phyloP scores from a whole-genome alignment of 2,113 vertebrate species.

The Canis aureus region DNA sequence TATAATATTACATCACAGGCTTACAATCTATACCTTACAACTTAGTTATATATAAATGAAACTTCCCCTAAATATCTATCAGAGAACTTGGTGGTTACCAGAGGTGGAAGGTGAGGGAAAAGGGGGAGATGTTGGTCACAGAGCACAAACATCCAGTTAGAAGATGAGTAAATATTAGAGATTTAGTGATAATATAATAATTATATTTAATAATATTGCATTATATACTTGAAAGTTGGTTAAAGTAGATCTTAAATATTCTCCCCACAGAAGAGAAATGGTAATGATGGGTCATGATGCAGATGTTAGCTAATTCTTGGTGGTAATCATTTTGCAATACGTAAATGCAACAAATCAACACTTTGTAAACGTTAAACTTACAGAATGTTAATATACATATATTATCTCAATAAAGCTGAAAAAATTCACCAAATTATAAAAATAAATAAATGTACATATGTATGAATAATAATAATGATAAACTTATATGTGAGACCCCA shows the following conservation, averaged over 20 bases:
- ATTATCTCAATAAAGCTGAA: not conserved
- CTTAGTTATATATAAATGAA: not conserved
- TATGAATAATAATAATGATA: not conserved
- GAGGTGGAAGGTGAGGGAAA: not conserved
- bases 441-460: not conserved
- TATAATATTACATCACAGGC: not conserved
- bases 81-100: not conserved
- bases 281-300: not conserved
- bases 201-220: not conserved
- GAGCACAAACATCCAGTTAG: not conserved
- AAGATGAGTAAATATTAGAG: not conserved
- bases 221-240: not conserved
- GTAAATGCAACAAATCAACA: not conserved
- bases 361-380: not conserved
- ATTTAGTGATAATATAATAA: not conserved
- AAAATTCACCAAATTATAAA: not conserved
- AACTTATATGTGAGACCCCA: not conserved
- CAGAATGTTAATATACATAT: not conserved
- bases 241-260: not conserved
- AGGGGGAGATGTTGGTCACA: not conserved
- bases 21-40: not conserved
- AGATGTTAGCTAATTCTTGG: not conserved
- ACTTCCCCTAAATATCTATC: not conserved
- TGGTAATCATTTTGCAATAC: not conserved
- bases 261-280: not conserved